These are phyloP conservation scores for Acanthoscelides obtectus DNA, from an alignment of 2,888 invertebrate genomes.

Conservation along the genomic window DNA sequence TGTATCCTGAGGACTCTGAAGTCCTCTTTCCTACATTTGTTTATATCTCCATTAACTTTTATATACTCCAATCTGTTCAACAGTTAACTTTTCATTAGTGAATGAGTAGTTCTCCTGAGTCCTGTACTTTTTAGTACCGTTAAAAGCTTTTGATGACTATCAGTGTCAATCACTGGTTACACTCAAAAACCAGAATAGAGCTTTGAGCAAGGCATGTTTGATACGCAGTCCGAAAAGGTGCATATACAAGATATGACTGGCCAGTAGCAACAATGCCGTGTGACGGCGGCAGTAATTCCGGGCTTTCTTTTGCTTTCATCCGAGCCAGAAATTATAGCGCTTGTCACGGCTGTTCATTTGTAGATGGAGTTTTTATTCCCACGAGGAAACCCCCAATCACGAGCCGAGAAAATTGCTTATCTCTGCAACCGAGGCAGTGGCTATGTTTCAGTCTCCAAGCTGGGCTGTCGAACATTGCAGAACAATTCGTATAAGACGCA, in stretches of 20 bases:
- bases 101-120: too few relatives aligned
- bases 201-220: too few relatives aligned
- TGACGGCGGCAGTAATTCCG: constrained; percentile 32
- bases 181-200: too few relatives aligned
- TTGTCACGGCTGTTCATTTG: constrained; percentile 69
- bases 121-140: too few relatives aligned
- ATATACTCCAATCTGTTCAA: too few relatives aligned
- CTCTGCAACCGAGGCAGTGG: constrained; percentile 43
- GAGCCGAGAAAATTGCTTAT: constrained; percentile 65
- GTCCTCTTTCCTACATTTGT: too few relatives aligned
- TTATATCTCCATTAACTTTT: too few relatives aligned
- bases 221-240: background rate
- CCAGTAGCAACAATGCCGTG: background rate
- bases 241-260: background rate
- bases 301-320: constrained; percentile 45
- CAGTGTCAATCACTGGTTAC: too few relatives aligned
- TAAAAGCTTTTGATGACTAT: too few relatives aligned
- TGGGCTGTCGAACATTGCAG: background rate
- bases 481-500: too few relatives aligned
- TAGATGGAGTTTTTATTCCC: constrained; percentile 67
- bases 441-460: background rate
- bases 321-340: constrained; percentile 59
- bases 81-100: too few relatives aligned
- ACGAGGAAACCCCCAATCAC: constrained; percentile 62
- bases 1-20: too few relatives aligned